Percentiles rank a stretch among this genome's conserved stretches.
phyloP scores from a whole-genome alignment of 2,888 invertebrate species.

The Drosophila fungiperda region DNA sequence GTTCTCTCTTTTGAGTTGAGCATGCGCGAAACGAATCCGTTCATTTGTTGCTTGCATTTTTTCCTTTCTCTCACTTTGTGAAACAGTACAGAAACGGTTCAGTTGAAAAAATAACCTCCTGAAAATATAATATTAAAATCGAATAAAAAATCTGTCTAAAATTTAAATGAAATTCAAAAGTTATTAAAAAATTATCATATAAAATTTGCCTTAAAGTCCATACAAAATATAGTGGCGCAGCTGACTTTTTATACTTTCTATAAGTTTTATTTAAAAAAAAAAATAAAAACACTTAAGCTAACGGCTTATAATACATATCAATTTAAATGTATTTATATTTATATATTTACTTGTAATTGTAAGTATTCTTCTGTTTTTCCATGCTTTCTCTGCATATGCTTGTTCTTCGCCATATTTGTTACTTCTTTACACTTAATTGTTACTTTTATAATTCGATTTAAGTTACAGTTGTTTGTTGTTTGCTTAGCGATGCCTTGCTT shows the following conservation, averaged over 20 bases:
- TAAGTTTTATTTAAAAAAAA: conserved; percentile 73
- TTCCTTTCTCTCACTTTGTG: not conserved
- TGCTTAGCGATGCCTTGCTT: conserved; percentile 28
- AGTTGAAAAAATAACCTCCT: not conserved
- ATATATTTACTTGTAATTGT: conserved; percentile 54
- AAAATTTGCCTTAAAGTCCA: not conserved
- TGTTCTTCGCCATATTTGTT: conserved; percentile 41
- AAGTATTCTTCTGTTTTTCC: conserved; percentile 32
- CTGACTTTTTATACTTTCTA: conserved; percentile 36
- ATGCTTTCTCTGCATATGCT: conserved; percentile 14
- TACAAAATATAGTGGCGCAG: not conserved
- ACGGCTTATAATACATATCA: conserved; percentile 70
- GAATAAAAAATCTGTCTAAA: not conserved
- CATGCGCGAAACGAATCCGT: not conserved
- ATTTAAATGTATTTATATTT: conserved; percentile 64
- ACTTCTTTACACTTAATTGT: conserved; percentile 47
- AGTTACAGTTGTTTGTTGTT: conserved; percentile 57
- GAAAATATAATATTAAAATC: not conserved
- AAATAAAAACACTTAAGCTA: conserved; percentile 80
- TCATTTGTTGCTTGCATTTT: not conserved
- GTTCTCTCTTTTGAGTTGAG: not conserved
- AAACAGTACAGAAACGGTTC: not conserved
- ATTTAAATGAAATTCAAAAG: not conserved
- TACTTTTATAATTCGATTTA: conserved; percentile 72
- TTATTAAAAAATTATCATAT: not conserved